Base-by-base conservation (phyloP, 1,140 invertebrate species). In the Micrasema longulum region DNA sequence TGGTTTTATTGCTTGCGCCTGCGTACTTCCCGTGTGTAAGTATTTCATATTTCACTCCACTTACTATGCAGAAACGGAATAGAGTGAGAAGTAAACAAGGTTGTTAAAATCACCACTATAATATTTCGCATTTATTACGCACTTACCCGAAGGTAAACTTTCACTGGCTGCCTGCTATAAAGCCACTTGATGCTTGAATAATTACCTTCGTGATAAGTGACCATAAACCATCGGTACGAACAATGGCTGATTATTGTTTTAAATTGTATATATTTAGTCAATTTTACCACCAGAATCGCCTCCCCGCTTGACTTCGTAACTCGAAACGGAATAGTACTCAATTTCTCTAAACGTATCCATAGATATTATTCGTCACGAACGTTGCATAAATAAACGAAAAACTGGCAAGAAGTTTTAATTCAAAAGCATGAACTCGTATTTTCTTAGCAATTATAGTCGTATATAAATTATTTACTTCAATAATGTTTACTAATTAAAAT, bases 181-280 rank as follows among this genome's bases (percentile, higher is more conserved):
- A 35, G 52, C 71, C 66, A 73, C 65, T 73, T 73, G 66, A 73
- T 73, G 43, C 41, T 63, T 73, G 72, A 73, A 69, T 73, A 73
- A 73, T 73, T 65, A 45, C 72, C 66, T 73, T 52, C 72, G 72
- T 73, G 72, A 57, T 57, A 70, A 55, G 60, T 53, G 50, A 47
- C 23, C 72, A 67, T 73, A 73, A 73, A 73, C 66, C 72, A 73
- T 70, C 41, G 72, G 62, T 73, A 65, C 57, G 67, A 73, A 65
- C 47, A 73, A 73, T 66, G 66, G 23, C 65, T 65, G 67, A 69
- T 60, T 73, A 73, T 73, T 73, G 72, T 73, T 73, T 73, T 73
- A 73, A 73, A 73, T 73, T 73, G 66, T 67, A 73, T 73, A 73
- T 69, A 73, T 73, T 72, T 73, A 73, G 60, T 50, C 43, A 20